Base-by-base conservation (phyloP, 2,888 invertebrate genomes). In the Sarcophaga caerulescens region DNA sequence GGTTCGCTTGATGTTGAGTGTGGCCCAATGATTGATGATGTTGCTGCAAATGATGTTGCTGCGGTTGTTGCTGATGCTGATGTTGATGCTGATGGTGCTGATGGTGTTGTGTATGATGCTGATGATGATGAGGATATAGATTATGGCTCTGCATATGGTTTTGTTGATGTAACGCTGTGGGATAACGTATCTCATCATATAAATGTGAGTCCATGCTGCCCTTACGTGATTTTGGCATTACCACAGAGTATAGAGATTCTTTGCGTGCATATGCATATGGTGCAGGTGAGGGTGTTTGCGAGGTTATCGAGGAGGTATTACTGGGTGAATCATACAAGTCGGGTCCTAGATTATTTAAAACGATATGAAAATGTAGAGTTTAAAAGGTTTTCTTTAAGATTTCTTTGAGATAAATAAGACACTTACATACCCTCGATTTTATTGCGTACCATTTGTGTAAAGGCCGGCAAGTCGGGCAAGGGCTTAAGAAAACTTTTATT, bases 101-200 rank as follows among this genome's bases (percentile, higher is more conserved):
- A 0, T 35, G 35, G 1, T 35, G 35, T 35, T 35, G 35, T 35
- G 87, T 86, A 4, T 89, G 89, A 8, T 87, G 88, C 0, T 35
- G 35, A 8, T 82, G 63, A 14, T 85, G 87, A 21, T 79, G 76
- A 4, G 74, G 60, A 68, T 83, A 80, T 10, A 19, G 2, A 25
- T 76, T 47, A 0, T 89, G 89, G 12, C 44, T 19, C 14, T 35
- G 21, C 6, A 71, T 70, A 21, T 52, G 81, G 0, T 21, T 1
- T 1, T 88, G 89, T 1, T 89, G 89, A 45, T 89, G 89, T 60
- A 85, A 63, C 4, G 89, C 81, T 62, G 89, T 87, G 3, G 90
- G 90, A 88, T 93, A 93, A 59, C 92, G 92, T 81, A 93, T 93
- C 88, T 93, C 93, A 85, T 91, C 92, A 74, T 91, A 93, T 19